Conservation (phyloP, 2,888 invertebrate genomes). For the Zonitis immaculata region DNA sequence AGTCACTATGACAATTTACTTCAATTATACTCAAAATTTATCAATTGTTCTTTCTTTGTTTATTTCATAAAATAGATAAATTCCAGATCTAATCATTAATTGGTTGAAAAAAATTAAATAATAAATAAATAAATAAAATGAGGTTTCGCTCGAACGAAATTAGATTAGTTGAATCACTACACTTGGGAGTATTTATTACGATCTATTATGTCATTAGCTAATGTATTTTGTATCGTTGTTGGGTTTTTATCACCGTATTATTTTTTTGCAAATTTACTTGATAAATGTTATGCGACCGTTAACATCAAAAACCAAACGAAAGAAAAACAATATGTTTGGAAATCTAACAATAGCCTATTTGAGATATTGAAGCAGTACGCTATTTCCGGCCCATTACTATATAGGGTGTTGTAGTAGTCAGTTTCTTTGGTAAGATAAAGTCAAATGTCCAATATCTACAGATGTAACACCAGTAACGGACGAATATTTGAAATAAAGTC, state of each 20-base stretch:
- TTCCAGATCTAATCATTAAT: conserved; percentile 9
- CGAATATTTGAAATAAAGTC: conserved; percentile 29
- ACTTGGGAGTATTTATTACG: conserved; percentile 27
- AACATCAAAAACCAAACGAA: too few species aligned
- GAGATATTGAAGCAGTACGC: conserved; percentile 30
- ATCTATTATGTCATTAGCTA: conserved; percentile 23
- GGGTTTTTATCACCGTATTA: conserved; percentile 2
- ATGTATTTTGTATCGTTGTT: conserved; percentile 19
- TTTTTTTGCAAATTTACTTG: too few species aligned
- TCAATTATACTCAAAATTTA: neutral
- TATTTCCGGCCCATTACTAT: conserved; percentile 38
- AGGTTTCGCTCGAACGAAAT: conserved; percentile 2
- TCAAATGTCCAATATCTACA: conserved; percentile 26
- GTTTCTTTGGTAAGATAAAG: conserved; percentile 36
- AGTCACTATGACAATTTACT: conserved; percentile 24
- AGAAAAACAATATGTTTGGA: conserved; percentile 12
- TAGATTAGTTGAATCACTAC: conserved; percentile 16
- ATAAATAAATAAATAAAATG: conserved; percentile 19
- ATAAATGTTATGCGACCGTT: neutral
- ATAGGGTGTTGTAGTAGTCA: conserved; percentile 27
- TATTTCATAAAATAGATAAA: neutral
- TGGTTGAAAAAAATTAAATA: too few species aligned
- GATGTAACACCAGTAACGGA: neutral
- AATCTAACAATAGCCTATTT: neutral
- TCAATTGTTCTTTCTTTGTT: neutral